Base-by-base conservation (phyloP, 1,140 invertebrate species). In the Heliconius melpomene region DNA sequence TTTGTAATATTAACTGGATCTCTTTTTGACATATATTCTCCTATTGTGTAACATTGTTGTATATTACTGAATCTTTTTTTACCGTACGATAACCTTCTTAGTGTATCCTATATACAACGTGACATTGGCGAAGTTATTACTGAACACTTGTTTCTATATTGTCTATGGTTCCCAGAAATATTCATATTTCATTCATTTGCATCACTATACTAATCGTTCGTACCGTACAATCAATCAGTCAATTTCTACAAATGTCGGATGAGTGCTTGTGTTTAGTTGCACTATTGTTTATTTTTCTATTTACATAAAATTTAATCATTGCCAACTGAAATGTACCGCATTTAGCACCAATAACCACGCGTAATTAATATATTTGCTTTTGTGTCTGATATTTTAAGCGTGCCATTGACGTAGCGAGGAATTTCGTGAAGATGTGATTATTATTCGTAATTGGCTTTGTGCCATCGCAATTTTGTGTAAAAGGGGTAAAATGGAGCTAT, bases 361-460 rank as follows among this genome's bases (percentile, higher is more conserved):
- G 36, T 80, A 85, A 77, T 84, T 78, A 74, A 73, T 79, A 79
- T 70, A 50, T 75, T 40, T 80, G 50, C 81, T 72, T 36, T 75
- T 82, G 82, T 75, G 54, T 72, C 54, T 81, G 74, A 85, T 83
- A 66, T 77, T 83, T 80, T 77, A 78, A 60, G 76, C 74, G 82
- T 85, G 81, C 78, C 80, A 88, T 87, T 90, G 83, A 88, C 83
- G 81, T 86, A 86, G 84, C 78, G 73, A 89, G 85, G 86, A 91
- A 88, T 93, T 88, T 88, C 78, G 54, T 90, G 84, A 93, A 93
- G 89, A 94, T 93, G 91, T 90, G 90, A 94, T 91, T 87, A 87
- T 89, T 88, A 86, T 82, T 90, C 79, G 81, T 82, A 87, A 91
- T 93, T 93, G 92, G 91, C 91, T 90, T 89, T 80, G 87, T 94